A percentile compares a stretch with the other conserved stretches of the same genome.
These are phyloP conservation scores for Polydrusus tereticollis DNA, from an alignment of 2,888 invertebrate species.

Conservation along the genomic window DNA sequence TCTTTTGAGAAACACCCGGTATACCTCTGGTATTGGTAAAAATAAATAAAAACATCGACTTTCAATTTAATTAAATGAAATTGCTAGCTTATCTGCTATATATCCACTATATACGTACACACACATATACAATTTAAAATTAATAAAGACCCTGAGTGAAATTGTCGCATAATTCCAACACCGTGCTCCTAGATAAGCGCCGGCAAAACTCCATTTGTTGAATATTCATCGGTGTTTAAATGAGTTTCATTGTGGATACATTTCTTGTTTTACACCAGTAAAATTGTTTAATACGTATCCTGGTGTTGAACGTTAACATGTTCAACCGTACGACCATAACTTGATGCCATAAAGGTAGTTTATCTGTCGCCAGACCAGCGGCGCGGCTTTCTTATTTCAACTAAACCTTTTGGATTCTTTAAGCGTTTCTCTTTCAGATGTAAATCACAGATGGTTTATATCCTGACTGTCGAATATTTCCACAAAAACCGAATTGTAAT, in stretches of 20 bases:
- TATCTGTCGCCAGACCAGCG: not conserved
- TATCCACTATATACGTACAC: no score
- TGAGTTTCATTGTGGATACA: constrained; percentile 1
- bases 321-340: not conserved
- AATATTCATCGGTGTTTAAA: constrained; percentile 19
- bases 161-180: not conserved
- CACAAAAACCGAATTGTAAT: no score
- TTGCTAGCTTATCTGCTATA: no score
- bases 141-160: no score
- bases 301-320: not conserved
- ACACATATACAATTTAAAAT: no score
- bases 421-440: no score
- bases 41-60: no score
- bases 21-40: no score
- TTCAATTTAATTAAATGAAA: no score
- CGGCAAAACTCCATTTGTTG: constrained; percentile 4
- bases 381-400: not conserved
- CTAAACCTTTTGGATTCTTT: not conserved
- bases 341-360: not conserved
- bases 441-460: no score
- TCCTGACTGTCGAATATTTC: no score
- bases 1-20: no score
- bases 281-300: constrained; percentile 3
- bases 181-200: not conserved
- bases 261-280: not conserved